Evolutionary conservation across 2,797 vertebrate genomes (phyloP), one percentile per base, ranked within the genome.

Genomic region (Pitangus sulphuratus): DNA sequence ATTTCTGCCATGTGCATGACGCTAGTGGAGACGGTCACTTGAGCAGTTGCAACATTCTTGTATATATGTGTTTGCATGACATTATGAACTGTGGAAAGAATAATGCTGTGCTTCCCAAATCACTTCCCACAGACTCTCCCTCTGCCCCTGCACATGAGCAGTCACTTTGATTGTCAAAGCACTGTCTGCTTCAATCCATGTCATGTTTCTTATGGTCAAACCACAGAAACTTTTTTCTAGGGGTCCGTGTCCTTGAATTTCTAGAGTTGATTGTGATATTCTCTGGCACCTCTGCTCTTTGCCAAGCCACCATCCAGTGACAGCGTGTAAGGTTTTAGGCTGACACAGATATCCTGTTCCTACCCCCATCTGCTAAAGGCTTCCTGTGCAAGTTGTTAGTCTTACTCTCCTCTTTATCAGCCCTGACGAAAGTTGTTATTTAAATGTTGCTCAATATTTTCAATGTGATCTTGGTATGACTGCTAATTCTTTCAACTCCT

Each of bases 371-470:
- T 0, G 0, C n/a, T 54, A 24, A 68, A 83, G 40, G 22, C 47
- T 94, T 91, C 69, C 79, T 37, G 22, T 65, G 24, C 4, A n/a
- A 84, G 53, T 37, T 8, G 15, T 40, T 80, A 30, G 75, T 89
- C 87, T 80, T 94, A 54, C 25, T 87, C 8, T 77, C 5, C 5
- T 50, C 39, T 65, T 85, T 70, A 64, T 57, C 58, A 62, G 8
- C n/a, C 35, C 35, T 53, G 37, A 70, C 69, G 62, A 37, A 57
- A 60, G 62, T 51, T 92, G 71, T 79, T 84, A n/a, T 47, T 95
- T 84, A 82, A 86, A 31, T 15, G 22, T 96, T 96, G 83, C 91
- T 94, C 91, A 94, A 70, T 85, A 26, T 88, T 93, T 94, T 93
- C 70, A 56, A n/a, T 30, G 11, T 58, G 70, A 82, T 87, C 33